phyloP scores from a whole-genome alignment of 2,797 vertebrate species.

The Melanotaenia parkinsoni region DNA sequence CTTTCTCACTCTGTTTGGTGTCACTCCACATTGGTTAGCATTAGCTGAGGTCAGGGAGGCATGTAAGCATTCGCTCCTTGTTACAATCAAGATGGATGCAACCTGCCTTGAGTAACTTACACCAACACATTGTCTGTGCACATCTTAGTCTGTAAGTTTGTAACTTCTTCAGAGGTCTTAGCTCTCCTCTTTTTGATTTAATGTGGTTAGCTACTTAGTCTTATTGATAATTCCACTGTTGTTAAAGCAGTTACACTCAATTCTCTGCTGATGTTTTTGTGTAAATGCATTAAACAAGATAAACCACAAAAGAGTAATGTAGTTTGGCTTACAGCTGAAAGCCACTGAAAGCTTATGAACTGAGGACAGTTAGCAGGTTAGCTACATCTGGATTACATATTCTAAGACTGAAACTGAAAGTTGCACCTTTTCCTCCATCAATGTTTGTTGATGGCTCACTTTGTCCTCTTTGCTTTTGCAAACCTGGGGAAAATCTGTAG shows the following conservation, averaged over 20 bases:
- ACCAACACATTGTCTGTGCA: constrained; percentile 30
- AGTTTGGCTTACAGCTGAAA: not conserved
- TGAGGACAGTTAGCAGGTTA: not conserved
- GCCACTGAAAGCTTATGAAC: too few relatives aligned
- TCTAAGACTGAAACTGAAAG: too few relatives aligned
- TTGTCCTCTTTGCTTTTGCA: not conserved
- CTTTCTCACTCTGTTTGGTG: constrained; percentile 50
- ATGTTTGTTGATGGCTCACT: not conserved
- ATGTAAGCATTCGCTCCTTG: constrained; percentile 40
- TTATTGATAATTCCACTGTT: not conserved
- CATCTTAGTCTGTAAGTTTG: constrained; percentile 13
- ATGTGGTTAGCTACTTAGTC: constrained; percentile 1
- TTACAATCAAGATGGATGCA: constrained; percentile 43
- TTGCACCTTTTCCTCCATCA: not conserved
- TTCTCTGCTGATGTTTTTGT: not conserved
- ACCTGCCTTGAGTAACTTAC: constrained; percentile 49
- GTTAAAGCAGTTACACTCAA: not conserved
- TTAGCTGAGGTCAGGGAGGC: constrained; percentile 47
- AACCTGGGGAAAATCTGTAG: not conserved
- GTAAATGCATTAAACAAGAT: not conserved
- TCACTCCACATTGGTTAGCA: constrained; percentile 43
- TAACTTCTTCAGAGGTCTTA: not conserved
- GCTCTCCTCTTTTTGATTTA: not conserved
- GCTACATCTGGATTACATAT: not conserved
- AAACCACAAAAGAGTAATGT: not conserved